Percentiles rank a stretch among this genome's conserved stretches.
Conservation (phyloP, 2,113 vertebrate species). For the Peromyscus leucopus region DNA sequence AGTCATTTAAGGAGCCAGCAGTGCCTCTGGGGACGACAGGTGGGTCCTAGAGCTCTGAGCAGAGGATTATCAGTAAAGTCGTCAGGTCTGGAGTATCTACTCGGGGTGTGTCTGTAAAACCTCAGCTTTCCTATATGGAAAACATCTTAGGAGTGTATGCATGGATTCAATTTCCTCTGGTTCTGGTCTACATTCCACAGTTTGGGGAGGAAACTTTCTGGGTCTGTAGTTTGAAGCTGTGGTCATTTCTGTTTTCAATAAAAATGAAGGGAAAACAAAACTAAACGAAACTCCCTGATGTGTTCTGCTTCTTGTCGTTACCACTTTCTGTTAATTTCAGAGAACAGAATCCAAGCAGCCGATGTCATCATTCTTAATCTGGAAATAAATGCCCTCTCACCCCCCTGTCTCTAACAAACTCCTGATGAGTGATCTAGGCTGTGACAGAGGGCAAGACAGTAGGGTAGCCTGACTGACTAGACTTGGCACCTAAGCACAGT, state of each 20-base stretch:
- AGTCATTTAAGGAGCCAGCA: background rate
- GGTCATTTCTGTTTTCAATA: constrained; percentile 56
- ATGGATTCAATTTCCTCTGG: constrained; percentile 11
- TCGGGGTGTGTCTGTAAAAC: background rate
- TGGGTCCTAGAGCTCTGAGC: background rate
- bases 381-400: constrained; percentile 29
- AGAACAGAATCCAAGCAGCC: background rate
- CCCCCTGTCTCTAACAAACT: background rate
- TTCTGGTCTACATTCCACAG: background rate
- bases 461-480: background rate
- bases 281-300: background rate
- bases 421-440: background rate
- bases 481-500: background rate
- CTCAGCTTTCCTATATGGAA: background rate
- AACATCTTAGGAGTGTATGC: background rate
- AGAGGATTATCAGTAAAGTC: background rate
- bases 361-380: constrained; percentile 12
- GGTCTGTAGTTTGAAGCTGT: constrained; percentile 40
- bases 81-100: background rate
- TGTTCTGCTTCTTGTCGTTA: background rate
- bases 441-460: background rate
- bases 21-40: background rate
- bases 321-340: background rate
- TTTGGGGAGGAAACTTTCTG: background rate
- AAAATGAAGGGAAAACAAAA: background rate